phyloP scores from a whole-genome alignment of 2,888 invertebrate genomes.

The Pandemis corylana region DNA sequence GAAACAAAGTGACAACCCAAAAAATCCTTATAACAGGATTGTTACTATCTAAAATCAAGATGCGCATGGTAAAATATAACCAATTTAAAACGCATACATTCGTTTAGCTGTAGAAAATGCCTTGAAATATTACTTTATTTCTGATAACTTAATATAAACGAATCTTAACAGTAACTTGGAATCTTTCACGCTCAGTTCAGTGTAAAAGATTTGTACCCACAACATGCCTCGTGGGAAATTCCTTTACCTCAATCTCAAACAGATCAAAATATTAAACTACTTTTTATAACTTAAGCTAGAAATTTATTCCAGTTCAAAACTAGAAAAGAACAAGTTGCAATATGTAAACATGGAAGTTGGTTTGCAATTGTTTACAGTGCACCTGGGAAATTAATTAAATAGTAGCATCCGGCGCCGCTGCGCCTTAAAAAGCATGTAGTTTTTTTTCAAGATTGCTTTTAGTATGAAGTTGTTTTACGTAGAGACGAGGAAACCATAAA shows the following conservation, averaged over 20 bases:
- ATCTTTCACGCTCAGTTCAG: slow-evolving; percentile 2
- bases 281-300: slow-evolving; percentile 4
- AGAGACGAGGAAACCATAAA: background rate
- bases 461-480: background rate
- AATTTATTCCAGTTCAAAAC: slow-evolving; percentile 18
- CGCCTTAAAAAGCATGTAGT: slow-evolving; percentile 24
- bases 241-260: slow-evolving; percentile 22
- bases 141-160: background rate
- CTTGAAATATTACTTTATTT: background rate
- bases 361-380: slow-evolving; percentile 64
- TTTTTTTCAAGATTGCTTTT: slow-evolving; percentile 25
- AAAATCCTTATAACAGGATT: no score
- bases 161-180: slow-evolving; percentile 13
- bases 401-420: slow-evolving; percentile 46
- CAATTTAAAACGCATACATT: background rate
- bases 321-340: slow-evolving; percentile 45
- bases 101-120: background rate
- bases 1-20: no score
- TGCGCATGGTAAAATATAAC: no score
- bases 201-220: slow-evolving; percentile 7
- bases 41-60: no score
- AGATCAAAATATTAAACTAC: slow-evolving; percentile 25
- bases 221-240: slow-evolving; percentile 23
- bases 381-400: slow-evolving; percentile 72
- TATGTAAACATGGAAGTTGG: slow-evolving; percentile 59